A percentile compares a stretch with the other conserved stretches of the same genome.
Conservation (phyloP, 2,888 invertebrate genomes). For the Seladonia tumulorum region DNA sequence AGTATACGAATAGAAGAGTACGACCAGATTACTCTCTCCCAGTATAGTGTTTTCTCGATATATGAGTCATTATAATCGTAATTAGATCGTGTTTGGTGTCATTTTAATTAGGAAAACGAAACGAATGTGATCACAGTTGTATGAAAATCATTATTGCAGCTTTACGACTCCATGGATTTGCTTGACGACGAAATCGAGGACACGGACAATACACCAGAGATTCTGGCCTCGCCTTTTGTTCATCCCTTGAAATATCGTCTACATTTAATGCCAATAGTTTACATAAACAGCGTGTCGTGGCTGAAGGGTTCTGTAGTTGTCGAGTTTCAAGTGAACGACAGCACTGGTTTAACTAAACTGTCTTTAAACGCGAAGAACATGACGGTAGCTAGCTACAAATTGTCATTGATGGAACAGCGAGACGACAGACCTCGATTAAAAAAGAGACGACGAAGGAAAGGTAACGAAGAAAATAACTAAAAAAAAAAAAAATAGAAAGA, state of each 20-base stretch:
- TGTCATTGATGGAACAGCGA: conserved; percentile 39
- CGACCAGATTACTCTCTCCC: too few relatives aligned
- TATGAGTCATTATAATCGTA: too few relatives aligned
- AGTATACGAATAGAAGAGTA: not conserved
- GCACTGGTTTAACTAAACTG: conserved; percentile 64
- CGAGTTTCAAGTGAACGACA: conserved; percentile 73
- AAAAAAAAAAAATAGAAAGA: too few relatives aligned
- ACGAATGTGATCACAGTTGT: not conserved
- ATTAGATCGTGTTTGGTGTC: too few relatives aligned
- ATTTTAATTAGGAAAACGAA: too few relatives aligned
- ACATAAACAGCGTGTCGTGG: conserved; percentile 58
- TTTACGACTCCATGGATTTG: conserved; percentile 68
- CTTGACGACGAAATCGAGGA: conserved; percentile 69
- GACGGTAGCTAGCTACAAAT: conserved; percentile 61
- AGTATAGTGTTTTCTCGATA: too few relatives aligned
- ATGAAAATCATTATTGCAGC: conserved; percentile 50
- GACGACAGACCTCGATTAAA: conserved; percentile 19
- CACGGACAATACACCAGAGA: conserved; percentile 26
- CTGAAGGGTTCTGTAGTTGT: conserved; percentile 73
- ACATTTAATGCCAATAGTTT: conserved; percentile 70
- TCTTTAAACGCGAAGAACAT: conserved; percentile 75
- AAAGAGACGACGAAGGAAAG: conserved; percentile 54
- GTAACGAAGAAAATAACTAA: conserved; percentile 18
- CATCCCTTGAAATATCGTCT: conserved; percentile 74
- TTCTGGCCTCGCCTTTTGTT: conserved; percentile 69